phyloP scores from a whole-genome alignment of 2,797 vertebrate species.

The Margarornis squamiger region DNA sequence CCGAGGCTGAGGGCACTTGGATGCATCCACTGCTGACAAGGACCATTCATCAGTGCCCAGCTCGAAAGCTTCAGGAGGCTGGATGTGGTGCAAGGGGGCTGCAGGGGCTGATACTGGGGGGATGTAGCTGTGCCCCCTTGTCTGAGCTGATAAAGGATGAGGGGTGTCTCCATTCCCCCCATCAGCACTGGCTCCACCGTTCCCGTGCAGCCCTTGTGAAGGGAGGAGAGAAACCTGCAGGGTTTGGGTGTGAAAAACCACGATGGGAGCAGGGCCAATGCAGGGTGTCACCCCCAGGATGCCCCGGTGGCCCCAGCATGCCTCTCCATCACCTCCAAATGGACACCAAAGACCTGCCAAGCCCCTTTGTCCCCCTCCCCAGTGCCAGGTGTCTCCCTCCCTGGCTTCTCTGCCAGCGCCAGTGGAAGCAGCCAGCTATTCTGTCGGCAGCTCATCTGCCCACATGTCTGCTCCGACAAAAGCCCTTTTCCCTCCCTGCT shows the following conservation, averaged over 20 bases:
- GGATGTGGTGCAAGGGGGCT: not conserved
- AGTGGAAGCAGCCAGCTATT: accelerated
- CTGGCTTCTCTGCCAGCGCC: accelerated
- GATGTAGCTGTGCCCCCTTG: not conserved
- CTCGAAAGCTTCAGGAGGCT: accelerated
- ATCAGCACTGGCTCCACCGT: accelerated
- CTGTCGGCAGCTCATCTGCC: not conserved
- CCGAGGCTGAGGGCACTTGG: not conserved
- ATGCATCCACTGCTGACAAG: not conserved
- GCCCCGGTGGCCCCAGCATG: not conserved
- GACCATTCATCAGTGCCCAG: not conserved
- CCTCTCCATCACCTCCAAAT: not conserved
- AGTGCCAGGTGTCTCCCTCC: not conserved
- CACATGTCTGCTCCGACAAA: not conserved
- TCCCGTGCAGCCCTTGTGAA: not conserved
- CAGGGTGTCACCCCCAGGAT: not conserved
- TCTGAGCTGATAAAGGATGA: not conserved
- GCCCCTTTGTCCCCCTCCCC: not conserved
- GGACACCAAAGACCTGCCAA: not conserved
- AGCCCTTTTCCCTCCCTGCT: not conserved
- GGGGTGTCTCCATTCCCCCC: accelerated
- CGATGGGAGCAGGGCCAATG: accelerated
- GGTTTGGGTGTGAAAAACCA: not conserved
- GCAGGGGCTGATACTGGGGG: not conserved
- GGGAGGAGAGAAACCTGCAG: not conserved